Evolutionary conservation across 2,113 vertebrate genomes (phyloP), one percentile per base, ranked within the genome.

Genomic region (Mastomys coucha): DNA sequence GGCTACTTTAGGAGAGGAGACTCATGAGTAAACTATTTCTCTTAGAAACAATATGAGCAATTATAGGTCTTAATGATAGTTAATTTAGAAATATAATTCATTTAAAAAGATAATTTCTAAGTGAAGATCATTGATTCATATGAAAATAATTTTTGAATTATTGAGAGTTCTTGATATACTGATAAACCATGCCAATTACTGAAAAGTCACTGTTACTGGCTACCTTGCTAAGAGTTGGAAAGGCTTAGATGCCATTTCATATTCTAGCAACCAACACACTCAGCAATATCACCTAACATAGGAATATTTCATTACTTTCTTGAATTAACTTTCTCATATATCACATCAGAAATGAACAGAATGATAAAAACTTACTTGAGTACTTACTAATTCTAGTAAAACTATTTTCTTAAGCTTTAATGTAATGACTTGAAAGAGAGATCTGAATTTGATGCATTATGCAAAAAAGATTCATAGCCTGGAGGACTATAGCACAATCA

Each of bases 381-480:
- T 45, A 7, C 33, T 26, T 81, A 31, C 69, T 70, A 24, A 56
- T 88, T 94, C 86, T 24, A 7, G 58, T 92, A 8, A 22, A 97
- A 93, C 14, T 51, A 2, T 69, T 86, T 82, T 31, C 24, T 51
- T 65, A 91, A 76, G 88, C 36, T 91, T 58, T 85, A 42, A 70
- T 49, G 39, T 24, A 76, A 93, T 70, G 5, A 88, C 84, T 94
- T 91, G 3, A 96, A 96, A 89, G 10, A 69, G 80, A 93, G 69
- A 0, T 89, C 77, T 93, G 8, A 1, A 73, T 80, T 70, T n/a
- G n/a, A 88, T 85, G 45, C 8, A 76, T 94, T 85, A 82, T 42
- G n/a, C 85, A 51, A 92, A 89, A 89, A 39, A 96, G 22, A 63
- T 69, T 45, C 89, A 0, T 60, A 63, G n/a, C 19, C 75, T 14